phyloP scores from a whole-genome alignment of 1,140 invertebrate species.

The Aphis gossypii region DNA sequence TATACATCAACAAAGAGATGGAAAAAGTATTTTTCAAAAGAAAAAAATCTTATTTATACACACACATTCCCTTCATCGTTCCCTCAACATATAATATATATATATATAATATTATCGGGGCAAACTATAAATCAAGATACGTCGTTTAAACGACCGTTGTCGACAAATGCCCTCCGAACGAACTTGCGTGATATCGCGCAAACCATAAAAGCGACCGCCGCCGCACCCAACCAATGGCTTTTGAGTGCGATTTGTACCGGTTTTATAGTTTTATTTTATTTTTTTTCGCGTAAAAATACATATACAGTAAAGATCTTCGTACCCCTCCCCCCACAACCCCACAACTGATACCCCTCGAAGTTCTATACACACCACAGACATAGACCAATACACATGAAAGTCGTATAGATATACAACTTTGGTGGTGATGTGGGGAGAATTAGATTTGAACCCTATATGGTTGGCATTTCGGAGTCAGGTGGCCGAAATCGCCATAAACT shows the following conservation, averaged over 20 bases:
- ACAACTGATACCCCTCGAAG: not conserved
- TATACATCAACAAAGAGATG: not conserved
- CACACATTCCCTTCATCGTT: not conserved
- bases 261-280: constrained; percentile 7
- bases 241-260: constrained; percentile 35
- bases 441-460: not conserved
- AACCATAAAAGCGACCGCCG: constrained; percentile 32
- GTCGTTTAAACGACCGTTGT: constrained; percentile 35
- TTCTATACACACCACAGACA: not conserved
- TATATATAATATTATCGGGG: not conserved
- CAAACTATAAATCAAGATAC: constrained; percentile 40
- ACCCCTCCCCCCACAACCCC: not conserved
- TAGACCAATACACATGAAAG: not conserved
- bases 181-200: constrained; percentile 28
- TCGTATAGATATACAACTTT: not conserved
- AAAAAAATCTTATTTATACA: not conserved
- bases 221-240: not conserved
- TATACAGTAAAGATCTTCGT: not conserved
- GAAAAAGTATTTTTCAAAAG: not conserved
- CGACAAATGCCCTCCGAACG: constrained; percentile 39
- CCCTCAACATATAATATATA: not conserved
- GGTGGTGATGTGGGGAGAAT: not conserved
- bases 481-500: constrained; percentile 49
- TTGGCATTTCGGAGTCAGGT: constrained; percentile 30
- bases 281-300: constrained; percentile 6